Percentiles rank a stretch among this genome's conserved stretches.
These are phyloP conservation scores for Iselma pallidipennis DNA, from an alignment of 2,888 invertebrate species.

Conservation along the genomic window DNA sequence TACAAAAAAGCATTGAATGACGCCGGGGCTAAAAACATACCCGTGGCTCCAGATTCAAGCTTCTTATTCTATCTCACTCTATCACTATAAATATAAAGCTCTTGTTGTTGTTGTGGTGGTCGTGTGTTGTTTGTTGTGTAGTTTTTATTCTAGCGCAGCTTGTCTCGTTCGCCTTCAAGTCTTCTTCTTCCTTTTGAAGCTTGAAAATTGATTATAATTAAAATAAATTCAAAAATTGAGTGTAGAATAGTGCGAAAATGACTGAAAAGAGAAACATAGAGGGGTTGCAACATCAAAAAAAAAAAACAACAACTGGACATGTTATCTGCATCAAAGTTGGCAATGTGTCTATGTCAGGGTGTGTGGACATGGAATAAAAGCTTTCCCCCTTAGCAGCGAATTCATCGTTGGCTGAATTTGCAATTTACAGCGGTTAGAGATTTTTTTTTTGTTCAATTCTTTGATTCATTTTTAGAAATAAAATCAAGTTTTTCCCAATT, in stretches of 20 bases:
- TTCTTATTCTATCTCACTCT: neutral
- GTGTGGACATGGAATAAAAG: neutral
- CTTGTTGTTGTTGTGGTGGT: neutral
- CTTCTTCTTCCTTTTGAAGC: neutral
- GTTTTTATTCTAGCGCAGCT: constrained; percentile 10
- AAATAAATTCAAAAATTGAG: neutral
- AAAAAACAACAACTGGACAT: neutral
- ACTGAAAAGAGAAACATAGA: neutral
- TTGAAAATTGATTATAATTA: neutral
- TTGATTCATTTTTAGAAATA: too few relatives aligned
- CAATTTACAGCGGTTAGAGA: neutral
- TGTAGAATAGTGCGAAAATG: neutral
- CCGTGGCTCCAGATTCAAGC: neutral
- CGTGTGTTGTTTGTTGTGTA: neutral
- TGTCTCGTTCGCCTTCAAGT: constrained; percentile 9
- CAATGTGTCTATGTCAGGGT: neutral
- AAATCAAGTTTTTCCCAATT: too few relatives aligned
- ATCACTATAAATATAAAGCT: neutral
- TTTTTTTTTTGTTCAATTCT: neutral
- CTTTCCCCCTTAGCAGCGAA: neutral
- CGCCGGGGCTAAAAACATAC: constrained; percentile 33
- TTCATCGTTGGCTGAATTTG: neutral
- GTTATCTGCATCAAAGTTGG: neutral
- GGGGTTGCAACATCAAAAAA: neutral
- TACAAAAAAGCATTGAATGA: constrained; percentile 27